Evolutionary conservation across 2,797 vertebrate genomes (phyloP).

Genomic region (Hapalemur alaotrensis): DNA sequence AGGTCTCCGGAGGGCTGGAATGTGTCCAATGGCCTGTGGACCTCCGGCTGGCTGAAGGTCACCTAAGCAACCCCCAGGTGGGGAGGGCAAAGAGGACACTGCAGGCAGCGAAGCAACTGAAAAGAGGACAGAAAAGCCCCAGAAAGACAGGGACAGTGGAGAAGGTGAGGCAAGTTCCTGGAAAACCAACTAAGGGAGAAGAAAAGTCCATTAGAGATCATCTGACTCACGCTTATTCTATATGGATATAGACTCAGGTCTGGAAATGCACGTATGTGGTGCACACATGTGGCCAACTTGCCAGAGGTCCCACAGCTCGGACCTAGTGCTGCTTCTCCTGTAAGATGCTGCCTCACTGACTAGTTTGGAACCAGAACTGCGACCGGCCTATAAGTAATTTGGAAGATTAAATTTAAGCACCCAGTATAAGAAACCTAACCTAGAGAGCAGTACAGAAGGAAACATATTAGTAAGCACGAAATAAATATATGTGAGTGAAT

Average conservation of each 20-base stretch:
- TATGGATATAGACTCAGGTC: too few species aligned
- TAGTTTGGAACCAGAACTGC: not conserved
- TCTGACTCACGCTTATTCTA: not conserved
- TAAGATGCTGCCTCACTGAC: not conserved
- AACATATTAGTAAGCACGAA: not conserved
- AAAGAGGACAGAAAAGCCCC: not conserved
- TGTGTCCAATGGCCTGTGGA: not conserved
- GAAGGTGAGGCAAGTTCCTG: not conserved
- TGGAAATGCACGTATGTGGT: not conserved
- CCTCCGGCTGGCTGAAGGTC: not conserved
- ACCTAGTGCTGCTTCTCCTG: not conserved
- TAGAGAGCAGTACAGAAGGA: not conserved
- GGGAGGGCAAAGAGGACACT: not conserved
- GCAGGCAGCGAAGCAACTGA: not conserved
- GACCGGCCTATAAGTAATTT: not conserved
- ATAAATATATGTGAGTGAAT: not conserved
- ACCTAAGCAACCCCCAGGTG: not conserved
- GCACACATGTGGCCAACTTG: not conserved
- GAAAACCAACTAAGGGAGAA: not conserved
- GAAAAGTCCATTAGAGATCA: not conserved
- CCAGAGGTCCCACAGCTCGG: not conserved
- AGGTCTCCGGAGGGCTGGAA: conserved; percentile 73
- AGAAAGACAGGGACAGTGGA: not conserved
- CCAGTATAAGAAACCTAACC: not conserved
- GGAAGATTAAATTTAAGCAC: not conserved